A percentile compares a stretch with the other conserved stretches of the same genome.
Evolutionary conservation across 2,888 invertebrate genomes (phyloP).

Genomic region (Vanessa cardui): DNA sequence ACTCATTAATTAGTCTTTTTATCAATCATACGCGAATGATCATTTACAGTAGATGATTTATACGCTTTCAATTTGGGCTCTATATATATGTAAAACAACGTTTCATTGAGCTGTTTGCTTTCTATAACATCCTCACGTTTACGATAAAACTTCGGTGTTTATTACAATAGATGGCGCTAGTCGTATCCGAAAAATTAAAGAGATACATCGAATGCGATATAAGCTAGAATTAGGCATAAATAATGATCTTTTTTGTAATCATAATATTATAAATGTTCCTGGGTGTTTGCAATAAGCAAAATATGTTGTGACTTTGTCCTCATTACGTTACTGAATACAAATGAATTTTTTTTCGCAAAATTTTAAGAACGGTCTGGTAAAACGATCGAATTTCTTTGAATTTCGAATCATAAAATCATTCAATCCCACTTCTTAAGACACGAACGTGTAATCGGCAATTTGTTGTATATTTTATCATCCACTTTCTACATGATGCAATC

Average conservation of each 20-base stretch:
- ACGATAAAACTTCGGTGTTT: too few species aligned
- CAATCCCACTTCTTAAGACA: conserved; percentile 4
- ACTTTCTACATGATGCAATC: conserved; percentile 50
- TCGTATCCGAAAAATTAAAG: too few species aligned
- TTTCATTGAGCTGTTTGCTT: too few species aligned
- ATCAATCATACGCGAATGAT: too few species aligned
- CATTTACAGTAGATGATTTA: too few species aligned
- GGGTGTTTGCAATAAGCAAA: not conserved
- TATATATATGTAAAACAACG: too few species aligned
- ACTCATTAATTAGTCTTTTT: too few species aligned
- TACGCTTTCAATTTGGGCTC: too few species aligned
- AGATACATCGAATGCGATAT: too few species aligned
- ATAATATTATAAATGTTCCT: not conserved
- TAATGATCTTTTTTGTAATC: not conserved
- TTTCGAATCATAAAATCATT: conserved; percentile 4
- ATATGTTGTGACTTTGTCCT: not conserved
- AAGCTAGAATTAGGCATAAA: not conserved
- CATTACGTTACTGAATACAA: conserved; percentile 7
- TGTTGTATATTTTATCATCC: conserved; percentile 36
- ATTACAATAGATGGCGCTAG: too few species aligned
- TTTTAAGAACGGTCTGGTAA: conserved; percentile 19
- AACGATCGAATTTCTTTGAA: conserved; percentile 7
- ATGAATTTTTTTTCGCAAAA: not conserved
- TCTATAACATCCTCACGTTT: too few species aligned
- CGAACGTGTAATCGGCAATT: conserved; percentile 38